Evolutionary conservation across 1,140 invertebrate genomes (phyloP), one percentile per base, ranked within the genome.

Genomic region (Xylocopa sonorina): DNA sequence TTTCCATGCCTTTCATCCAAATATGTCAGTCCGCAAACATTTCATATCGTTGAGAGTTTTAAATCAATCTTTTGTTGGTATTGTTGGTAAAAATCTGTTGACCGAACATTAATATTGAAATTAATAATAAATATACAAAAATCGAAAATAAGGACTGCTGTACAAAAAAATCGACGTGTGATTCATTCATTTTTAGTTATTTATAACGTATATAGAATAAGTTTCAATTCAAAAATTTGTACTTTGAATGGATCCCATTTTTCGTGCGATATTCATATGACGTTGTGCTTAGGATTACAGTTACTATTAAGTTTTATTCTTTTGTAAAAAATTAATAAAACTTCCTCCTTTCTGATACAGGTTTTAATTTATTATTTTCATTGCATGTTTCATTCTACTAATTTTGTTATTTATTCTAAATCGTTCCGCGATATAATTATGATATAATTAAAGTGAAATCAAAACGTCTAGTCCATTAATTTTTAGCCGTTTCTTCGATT

Each of bases 141-240:
- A n/a, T 43, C 4, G n/a, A 34, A 50, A 2, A 3, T n/a, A 27
- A n/a, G 34, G 29, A 27, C 32, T 9, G 5, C 18, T 21, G 1
- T 32, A 16, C 7, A 7, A 62, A 21, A n/a, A 14, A 38, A 27
- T 50, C 16, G 16, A 24, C 24, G 10, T 4, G 16, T 16, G 1
- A 7, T 38, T 27, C 18, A 16, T 38, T 41, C 6, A 27, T 7
- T 57, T 57, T 41, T 12, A 21, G 50, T 73, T 24, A 38, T 16
- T 73, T 74, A 3, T 18, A 21, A 48, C 3, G 12, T 50, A 14
- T 58, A 38, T 57, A 12, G 6, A 68, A 6, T 6, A 38, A 29
- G 21, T 68, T 57, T 43, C 41, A 64, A 74, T 50, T 62, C 32
- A 75, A 55, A 14, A 67, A 32, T 41, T 38, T 50, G 1, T 16